These are phyloP conservation scores for Neomorphus geoffroyi DNA, from an alignment of 2,797 vertebrate species.

Conservation along the genomic window DNA sequence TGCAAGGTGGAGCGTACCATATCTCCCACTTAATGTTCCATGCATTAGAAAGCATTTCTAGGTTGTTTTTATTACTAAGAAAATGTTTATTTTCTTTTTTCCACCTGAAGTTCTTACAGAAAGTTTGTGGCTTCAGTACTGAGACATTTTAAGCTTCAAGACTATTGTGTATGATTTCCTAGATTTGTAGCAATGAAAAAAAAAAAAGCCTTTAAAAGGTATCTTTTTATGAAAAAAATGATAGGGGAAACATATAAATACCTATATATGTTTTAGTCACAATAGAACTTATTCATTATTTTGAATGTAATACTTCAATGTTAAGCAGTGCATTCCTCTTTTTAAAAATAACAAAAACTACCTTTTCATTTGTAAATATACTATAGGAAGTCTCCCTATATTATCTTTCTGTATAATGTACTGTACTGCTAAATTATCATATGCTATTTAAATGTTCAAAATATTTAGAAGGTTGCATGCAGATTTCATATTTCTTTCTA, in stretches of 20 bases:
- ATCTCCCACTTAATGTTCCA: neutral
- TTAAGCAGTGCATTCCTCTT: constrained; percentile 63
- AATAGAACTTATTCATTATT: constrained; percentile 41
- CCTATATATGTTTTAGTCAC: constrained; percentile 46
- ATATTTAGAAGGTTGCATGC: constrained; percentile 80
- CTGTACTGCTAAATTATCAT: constrained; percentile 84
- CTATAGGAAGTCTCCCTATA: constrained; percentile 73
- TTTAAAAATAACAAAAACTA: constrained; percentile 44
- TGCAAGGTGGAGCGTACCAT: neutral
- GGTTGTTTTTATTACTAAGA: constrained; percentile 29
- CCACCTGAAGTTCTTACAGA: constrained; percentile 24
- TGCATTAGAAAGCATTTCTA: constrained; percentile 12
- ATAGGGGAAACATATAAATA: constrained; percentile 46
- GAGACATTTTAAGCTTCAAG: constrained; percentile 47
- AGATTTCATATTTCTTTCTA: constrained; percentile 83
- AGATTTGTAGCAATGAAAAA: constrained; percentile 36
- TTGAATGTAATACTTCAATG: constrained; percentile 41
- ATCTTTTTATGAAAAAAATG: constrained; percentile 50
- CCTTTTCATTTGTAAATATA: constrained; percentile 76
- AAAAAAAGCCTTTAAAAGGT: constrained; percentile 41
- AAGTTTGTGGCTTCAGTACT: constrained; percentile 12
- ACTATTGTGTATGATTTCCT: constrained; percentile 35
- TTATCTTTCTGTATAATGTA: constrained; percentile 80
- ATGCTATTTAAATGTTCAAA: constrained; percentile 87
- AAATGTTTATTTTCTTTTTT: neutral